These are phyloP conservation scores for Mesorhabditis sp. DNA, from an alignment of 2,888 invertebrate genomes.

Conservation along the genomic window DNA sequence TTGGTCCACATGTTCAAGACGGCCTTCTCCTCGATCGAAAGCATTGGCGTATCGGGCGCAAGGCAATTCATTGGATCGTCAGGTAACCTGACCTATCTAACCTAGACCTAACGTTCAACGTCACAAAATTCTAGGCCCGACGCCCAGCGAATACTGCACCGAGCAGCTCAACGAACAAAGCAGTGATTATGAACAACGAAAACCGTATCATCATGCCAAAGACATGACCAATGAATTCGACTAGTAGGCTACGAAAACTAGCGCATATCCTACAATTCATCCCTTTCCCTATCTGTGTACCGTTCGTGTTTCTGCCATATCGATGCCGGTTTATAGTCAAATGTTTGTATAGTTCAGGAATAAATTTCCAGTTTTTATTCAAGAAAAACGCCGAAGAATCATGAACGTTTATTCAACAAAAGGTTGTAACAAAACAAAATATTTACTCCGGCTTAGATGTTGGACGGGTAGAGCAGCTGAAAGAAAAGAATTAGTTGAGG, in stretches of 20 bases:
- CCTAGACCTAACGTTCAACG: too few species aligned
- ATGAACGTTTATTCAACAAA: conserved; percentile 29
- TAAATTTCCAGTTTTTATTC: conserved; percentile 2
- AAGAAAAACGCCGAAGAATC: conserved; percentile 11
- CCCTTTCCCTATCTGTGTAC: background rate
- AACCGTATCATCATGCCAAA: conserved; percentile 73
- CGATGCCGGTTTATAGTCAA: background rate
- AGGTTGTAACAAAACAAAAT: conserved; percentile 36
- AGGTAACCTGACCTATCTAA: too few species aligned
- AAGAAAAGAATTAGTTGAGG: conserved; percentile 29
- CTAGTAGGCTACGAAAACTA: conserved; percentile 11
- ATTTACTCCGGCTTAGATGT: conserved; percentile 56
- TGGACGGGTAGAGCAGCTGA: conserved; percentile 68
- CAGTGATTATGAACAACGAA: conserved; percentile 85
- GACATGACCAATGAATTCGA: conserved; percentile 37
- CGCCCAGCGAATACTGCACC: conserved; percentile 62
- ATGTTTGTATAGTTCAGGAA: conserved; percentile 5
- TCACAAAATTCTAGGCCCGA: conserved; percentile 15
- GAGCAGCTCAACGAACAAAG: conserved; percentile 90
- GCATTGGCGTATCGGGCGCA: conserved; percentile 13
- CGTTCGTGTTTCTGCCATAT: background rate
- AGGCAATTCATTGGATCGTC: background rate
- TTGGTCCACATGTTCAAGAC: conserved; percentile 43
- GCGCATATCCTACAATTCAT: background rate
- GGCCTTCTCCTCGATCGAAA: conserved; percentile 34